A percentile compares a stretch with the other conserved stretches of the same genome.
Conservation (phyloP, 2,888 invertebrate genomes). For the Sceliomorpha sp. region DNA sequence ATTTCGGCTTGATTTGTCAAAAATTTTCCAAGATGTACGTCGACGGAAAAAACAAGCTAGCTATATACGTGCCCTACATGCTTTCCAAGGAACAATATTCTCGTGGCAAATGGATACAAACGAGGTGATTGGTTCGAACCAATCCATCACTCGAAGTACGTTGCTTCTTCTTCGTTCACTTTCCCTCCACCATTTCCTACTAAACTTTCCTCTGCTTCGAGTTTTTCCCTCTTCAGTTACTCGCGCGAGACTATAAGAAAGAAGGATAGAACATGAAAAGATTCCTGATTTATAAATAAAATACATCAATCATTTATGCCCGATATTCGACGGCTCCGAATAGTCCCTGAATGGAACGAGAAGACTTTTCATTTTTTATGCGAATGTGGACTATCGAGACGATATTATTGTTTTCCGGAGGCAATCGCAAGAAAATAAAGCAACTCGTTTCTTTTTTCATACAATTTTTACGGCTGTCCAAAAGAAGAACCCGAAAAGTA, state of each 20-base stretch:
- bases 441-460: constrained; percentile 4
- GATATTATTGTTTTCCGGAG: constrained; percentile 1
- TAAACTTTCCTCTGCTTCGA: constrained; percentile 47
- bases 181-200: constrained; percentile 43
- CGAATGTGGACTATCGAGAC: constrained; percentile 3
- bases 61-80: constrained; percentile 1
- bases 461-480: too few relatives aligned
- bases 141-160: constrained; percentile 65
- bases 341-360: constrained; percentile 9
- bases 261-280: constrained; percentile 19
- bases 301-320: constrained; percentile 67
- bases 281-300: constrained; percentile 58
- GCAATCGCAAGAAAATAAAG: background rate
- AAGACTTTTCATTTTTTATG: constrained; percentile 10
- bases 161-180: constrained; percentile 24
- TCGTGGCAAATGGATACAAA: constrained; percentile 74
- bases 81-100: constrained; percentile 66
- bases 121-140: constrained; percentile 72
- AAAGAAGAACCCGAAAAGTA: too few relatives aligned
- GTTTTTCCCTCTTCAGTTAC: constrained; percentile 16
- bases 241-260: constrained; percentile 1
- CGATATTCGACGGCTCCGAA: background rate
- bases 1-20: constrained; percentile 9
- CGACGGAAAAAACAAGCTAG: constrained; percentile 3
- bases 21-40: constrained; percentile 1